phyloP scores from a whole-genome alignment of 2,888 invertebrate genomes.

The Drosophila differens region DNA sequence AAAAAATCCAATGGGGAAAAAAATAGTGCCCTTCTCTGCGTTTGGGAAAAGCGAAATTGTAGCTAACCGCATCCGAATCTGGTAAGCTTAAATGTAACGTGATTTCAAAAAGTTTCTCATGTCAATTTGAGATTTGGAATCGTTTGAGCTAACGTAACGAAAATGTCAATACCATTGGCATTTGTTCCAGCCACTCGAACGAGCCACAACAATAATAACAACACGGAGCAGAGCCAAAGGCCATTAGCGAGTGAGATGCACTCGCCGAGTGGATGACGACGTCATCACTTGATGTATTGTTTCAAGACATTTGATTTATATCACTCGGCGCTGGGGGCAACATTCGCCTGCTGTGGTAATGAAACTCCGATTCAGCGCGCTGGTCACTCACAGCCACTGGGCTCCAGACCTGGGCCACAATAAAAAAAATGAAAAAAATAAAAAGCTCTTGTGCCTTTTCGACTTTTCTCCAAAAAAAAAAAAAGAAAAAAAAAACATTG shows the following conservation, averaged over 20 bases:
- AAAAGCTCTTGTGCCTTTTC: constrained; percentile 26
- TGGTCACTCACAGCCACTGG: constrained; percentile 44
- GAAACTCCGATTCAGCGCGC: constrained; percentile 70
- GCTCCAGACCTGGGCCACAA: constrained; percentile 1
- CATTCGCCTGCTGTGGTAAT: constrained; percentile 58
- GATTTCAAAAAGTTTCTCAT: constrained; percentile 74
- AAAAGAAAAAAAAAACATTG: constrained; percentile 13
- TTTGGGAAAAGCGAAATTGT: constrained; percentile 16
- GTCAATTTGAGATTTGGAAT: constrained; percentile 71
- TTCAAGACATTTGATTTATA: constrained; percentile 76
- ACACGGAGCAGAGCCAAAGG: constrained; percentile 42
- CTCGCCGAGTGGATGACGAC: constrained; percentile 42
- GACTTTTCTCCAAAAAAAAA: constrained; percentile 23
- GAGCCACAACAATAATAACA: constrained; percentile 24
- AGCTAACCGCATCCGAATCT: constrained; percentile 41
- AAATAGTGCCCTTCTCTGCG: constrained; percentile 47
- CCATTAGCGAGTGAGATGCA: constrained; percentile 68
- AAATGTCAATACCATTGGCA: constrained; percentile 81
- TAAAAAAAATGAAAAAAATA: not conserved
- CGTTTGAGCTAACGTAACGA: constrained; percentile 58
- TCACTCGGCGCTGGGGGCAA: constrained; percentile 33
- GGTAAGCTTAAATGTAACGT: constrained; percentile 53
- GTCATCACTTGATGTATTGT: constrained; percentile 75
- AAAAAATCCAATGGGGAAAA: constrained; percentile 5
- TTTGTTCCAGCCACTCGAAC: constrained; percentile 61